Conservation (phyloP, 2,113 vertebrate genomes). For the Thunnus maccoyii region DNA sequence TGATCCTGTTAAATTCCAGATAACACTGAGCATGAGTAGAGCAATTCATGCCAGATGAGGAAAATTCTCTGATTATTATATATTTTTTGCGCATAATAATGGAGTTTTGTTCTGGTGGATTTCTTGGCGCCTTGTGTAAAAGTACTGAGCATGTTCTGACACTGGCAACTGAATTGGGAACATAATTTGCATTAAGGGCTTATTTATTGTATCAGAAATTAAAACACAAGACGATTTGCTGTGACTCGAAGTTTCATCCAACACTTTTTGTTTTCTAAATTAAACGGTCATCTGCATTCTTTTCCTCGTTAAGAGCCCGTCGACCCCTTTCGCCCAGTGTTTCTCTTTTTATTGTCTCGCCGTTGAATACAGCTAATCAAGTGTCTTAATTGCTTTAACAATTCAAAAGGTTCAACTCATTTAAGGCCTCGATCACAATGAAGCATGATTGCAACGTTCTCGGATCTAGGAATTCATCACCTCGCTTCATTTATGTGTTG, state of each 20-base stretch:
- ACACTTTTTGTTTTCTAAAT: neutral
- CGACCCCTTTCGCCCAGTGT: neutral
- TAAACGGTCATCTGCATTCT: neutral
- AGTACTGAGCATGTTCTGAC: neutral
- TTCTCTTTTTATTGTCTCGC: neutral
- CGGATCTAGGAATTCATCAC: conserved; percentile 28
- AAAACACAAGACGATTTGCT: neutral
- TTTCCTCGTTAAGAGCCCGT: neutral
- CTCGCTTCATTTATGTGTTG: conserved; percentile 37
- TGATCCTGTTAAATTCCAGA: conserved; percentile 34
- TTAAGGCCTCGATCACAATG: conserved; percentile 58
- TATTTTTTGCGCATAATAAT: neutral
- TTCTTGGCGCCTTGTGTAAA: neutral
- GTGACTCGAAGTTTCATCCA: neutral
- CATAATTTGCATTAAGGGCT: neutral
- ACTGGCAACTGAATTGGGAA: neutral
- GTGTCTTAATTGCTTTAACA: conserved; percentile 46
- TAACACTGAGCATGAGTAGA: conserved; percentile 30
- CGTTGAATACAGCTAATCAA: conserved; percentile 53
- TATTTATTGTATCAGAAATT: neutral
- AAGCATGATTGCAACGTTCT: conserved; percentile 55
- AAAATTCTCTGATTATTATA: conserved; percentile 5
- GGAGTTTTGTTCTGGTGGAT: neutral
- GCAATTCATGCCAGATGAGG: conserved; percentile 14
- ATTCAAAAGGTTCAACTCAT: conserved; percentile 43